phyloP scores from a whole-genome alignment of 2,888 invertebrate species.

The Corbicula japonica region DNA sequence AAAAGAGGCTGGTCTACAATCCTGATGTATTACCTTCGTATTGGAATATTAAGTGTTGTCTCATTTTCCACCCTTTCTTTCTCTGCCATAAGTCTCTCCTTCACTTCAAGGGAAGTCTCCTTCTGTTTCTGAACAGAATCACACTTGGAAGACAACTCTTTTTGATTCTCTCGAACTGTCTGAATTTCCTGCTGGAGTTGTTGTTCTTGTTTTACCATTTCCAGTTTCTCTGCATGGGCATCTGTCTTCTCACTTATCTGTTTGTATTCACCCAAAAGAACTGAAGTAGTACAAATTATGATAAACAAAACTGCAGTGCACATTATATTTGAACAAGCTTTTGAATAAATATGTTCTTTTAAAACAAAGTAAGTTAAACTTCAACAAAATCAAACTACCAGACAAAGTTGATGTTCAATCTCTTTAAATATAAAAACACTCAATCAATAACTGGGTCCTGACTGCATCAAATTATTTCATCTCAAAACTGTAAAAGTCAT shows the following conservation, averaged over 20 bases:
- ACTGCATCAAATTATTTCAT: no score
- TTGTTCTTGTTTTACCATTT: conserved; percentile 51
- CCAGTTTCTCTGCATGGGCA: conserved; percentile 9
- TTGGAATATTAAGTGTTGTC: conserved; percentile 64
- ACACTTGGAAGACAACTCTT: conserved; percentile 57
- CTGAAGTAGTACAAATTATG: conserved; percentile 8
- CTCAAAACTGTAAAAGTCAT: no score
- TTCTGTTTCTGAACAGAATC: conserved; percentile 47
- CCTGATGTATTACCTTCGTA: conserved; percentile 68
- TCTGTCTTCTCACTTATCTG: conserved; percentile 5
- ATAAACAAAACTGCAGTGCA: background rate
- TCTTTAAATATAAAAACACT: no score
- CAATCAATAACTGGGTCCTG: no score
- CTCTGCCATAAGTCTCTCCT: conserved; percentile 42
- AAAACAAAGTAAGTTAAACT: no score
- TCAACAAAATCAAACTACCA: background rate
- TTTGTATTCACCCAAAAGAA: conserved; percentile 30
- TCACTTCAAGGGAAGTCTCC: conserved; percentile 36
- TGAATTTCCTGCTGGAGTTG: conserved; percentile 53
- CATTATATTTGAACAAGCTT: background rate
- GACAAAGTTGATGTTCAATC: no score
- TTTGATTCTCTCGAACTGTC: conserved; percentile 32
- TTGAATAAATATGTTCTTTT: background rate
- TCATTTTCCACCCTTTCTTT: conserved; percentile 65
- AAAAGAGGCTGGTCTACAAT: no score